phyloP scores from a whole-genome alignment of 2,113 vertebrate species.

The Xenotilapia leptura region DNA sequence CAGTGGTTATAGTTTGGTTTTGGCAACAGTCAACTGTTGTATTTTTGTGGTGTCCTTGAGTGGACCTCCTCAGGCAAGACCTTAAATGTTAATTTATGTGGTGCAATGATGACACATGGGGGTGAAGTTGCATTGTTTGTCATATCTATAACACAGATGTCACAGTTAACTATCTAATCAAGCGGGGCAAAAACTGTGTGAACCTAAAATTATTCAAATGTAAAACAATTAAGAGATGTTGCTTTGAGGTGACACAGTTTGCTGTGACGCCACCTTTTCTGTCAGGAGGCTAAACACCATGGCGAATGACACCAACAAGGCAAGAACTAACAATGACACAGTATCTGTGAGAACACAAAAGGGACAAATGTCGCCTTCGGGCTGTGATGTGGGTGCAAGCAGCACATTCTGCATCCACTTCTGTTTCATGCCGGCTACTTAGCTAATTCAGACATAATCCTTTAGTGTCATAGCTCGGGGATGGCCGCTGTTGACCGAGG shows the following conservation, averaged over 20 bases:
- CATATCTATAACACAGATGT: background rate
- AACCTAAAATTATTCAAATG: background rate
- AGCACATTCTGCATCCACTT: background rate
- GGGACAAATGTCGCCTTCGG: constrained; percentile 1
- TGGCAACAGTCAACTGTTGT: background rate
- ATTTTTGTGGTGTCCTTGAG: background rate
- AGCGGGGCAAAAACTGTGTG: rapidly evolving
- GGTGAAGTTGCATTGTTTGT: background rate
- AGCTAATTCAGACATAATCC: background rate
- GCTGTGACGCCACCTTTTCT: background rate
- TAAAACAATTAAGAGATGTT: background rate
- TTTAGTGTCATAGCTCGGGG: background rate
- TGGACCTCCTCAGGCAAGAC: background rate
- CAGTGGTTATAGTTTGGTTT: background rate
- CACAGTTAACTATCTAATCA: background rate
- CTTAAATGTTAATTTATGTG: background rate
- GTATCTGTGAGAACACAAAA: constrained; percentile 4
- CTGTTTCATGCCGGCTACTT: background rate
- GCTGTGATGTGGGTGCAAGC: background rate
- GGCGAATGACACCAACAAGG: background rate
- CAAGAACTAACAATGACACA: constrained; percentile 5
- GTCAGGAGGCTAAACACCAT: background rate
- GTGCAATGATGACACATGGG: background rate
- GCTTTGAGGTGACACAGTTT: rapidly evolving
- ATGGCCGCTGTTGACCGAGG: background rate